phyloP scores from a whole-genome alignment of 2,888 invertebrate species.

The Pherbina coryleti region DNA sequence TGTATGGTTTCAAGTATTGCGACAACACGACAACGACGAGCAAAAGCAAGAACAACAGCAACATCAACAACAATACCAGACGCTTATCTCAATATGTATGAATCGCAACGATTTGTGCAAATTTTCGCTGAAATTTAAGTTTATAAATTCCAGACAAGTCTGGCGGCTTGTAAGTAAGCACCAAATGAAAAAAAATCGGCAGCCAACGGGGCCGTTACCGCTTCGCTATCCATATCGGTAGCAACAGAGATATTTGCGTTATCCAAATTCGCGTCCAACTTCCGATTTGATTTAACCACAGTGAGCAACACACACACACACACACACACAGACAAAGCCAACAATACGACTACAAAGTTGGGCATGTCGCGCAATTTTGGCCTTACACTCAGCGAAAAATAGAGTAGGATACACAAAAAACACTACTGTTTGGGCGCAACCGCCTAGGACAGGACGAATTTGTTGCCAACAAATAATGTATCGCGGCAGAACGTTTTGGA shows the following conservation, averaged over 20 bases:
- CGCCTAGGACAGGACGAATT: background rate
- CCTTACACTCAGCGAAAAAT: background rate
- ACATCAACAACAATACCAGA: background rate
- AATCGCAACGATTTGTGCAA: conserved; percentile 10
- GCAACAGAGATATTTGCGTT: conserved; percentile 7
- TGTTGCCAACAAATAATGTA: conserved; percentile 28
- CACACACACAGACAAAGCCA: background rate
- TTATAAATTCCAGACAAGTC: conserved; percentile 31
- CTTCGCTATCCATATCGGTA: background rate
- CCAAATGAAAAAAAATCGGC: background rate
- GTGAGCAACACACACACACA: background rate
- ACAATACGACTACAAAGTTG: background rate
- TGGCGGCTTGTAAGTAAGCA: background rate
- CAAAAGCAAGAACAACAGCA: no score
- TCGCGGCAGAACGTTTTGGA: conserved; percentile 16
- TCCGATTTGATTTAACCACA: conserved; percentile 29
- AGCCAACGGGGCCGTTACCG: background rate
- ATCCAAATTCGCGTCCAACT: conserved; percentile 22
- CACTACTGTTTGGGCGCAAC: background rate
- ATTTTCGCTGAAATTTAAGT: conserved; percentile 20
- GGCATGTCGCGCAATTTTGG: conserved; percentile 4
- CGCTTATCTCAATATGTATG: background rate
- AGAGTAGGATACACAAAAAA: background rate
- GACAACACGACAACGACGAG: no score
- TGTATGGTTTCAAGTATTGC: background rate